These are phyloP conservation scores for Reticulitermes lucifugus DNA, from an alignment of 2,888 invertebrate species.

Conservation along the genomic window DNA sequence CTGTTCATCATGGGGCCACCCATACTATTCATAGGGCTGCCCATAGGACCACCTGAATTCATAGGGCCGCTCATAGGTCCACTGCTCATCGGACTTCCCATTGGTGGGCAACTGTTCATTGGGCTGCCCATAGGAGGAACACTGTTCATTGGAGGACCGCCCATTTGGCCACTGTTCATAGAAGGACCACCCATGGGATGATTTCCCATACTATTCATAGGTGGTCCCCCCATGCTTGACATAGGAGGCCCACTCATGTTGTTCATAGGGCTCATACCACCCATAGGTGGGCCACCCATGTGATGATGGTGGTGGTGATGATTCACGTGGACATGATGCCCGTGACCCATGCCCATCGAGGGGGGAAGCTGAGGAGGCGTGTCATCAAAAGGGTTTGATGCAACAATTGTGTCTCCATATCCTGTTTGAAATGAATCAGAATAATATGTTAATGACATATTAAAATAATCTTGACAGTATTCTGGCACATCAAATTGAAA, in stretches of 20 bases:
- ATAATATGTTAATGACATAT: not conserved
- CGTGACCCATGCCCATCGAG: slow-evolving; percentile 60
- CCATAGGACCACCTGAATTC: slow-evolving; percentile 69
- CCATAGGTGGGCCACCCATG: slow-evolving; percentile 71
- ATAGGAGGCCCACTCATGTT: slow-evolving; percentile 66
- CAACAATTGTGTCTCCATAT: slow-evolving; percentile 93
- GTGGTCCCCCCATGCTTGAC: slow-evolving; percentile 65
- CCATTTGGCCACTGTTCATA: slow-evolving; percentile 57
- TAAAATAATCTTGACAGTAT: not conserved
- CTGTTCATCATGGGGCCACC: slow-evolving; percentile 69
- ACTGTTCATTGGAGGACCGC: slow-evolving; percentile 61
- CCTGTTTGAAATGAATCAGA: slow-evolving; percentile 56
- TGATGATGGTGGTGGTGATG: slow-evolving; percentile 65
- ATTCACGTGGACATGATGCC: slow-evolving; percentile 60
- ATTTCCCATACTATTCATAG: slow-evolving; percentile 56
- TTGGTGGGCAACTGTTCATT: slow-evolving; percentile 72
- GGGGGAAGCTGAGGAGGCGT: slow-evolving; percentile 70
- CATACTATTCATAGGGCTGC: slow-evolving; percentile 55
- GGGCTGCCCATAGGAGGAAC: slow-evolving; percentile 67
- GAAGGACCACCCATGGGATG: slow-evolving; percentile 53
- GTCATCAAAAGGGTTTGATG: slow-evolving; percentile 96
- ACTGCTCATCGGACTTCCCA: slow-evolving; percentile 74
- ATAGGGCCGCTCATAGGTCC: slow-evolving; percentile 65
- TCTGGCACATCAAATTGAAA: too few species aligned
- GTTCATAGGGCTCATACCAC: slow-evolving; percentile 66